These are phyloP conservation scores for Sternarchorhynchus goeldii DNA, from an alignment of 2,797 vertebrate genomes.

Conservation along the genomic window DNA sequence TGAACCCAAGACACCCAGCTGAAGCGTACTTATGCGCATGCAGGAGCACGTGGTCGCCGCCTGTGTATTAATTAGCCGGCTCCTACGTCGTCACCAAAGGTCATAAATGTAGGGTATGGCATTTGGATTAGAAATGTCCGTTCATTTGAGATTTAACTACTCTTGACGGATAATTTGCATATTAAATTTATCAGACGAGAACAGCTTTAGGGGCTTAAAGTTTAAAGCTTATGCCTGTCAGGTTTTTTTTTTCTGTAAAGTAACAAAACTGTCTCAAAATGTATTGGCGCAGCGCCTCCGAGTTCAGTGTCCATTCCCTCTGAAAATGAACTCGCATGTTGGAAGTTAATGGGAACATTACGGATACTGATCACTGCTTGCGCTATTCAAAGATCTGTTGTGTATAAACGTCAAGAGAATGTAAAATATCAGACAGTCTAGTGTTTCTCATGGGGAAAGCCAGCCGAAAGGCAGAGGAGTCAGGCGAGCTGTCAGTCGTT, in stretches of 20 bases:
- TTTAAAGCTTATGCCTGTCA: too few relatives aligned
- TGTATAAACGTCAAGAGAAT: slow-evolving; percentile 28
- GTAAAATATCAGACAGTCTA: slow-evolving; percentile 26
- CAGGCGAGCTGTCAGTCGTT: slow-evolving; percentile 12
- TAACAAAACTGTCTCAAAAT: too few relatives aligned
- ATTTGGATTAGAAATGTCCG: too few relatives aligned
- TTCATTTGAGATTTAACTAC: too few relatives aligned
- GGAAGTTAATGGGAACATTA: background rate
- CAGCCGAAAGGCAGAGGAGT: slow-evolving; percentile 21
- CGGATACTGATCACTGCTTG: background rate
- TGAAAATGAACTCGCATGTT: too few relatives aligned
- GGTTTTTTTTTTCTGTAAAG: too few relatives aligned
- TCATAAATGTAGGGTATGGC: background rate
- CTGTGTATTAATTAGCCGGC: slow-evolving; percentile 21
- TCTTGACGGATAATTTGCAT: too few relatives aligned
- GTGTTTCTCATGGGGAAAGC: slow-evolving; percentile 8
- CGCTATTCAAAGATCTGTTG: slow-evolving; percentile 5
- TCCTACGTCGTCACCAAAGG: background rate
- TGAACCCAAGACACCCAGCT: background rate
- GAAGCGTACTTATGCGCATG: background rate
- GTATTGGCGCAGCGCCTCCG: too few relatives aligned
- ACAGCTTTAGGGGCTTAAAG: too few relatives aligned
- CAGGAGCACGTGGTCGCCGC: slow-evolving; percentile 39
- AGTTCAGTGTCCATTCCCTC: too few relatives aligned
- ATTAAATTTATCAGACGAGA: too few relatives aligned